Percentiles rank a stretch among this genome's conserved stretches.
Conservation (phyloP, 92 coral and sea anemone genomes). For the Paramuricea clavata region DNA sequence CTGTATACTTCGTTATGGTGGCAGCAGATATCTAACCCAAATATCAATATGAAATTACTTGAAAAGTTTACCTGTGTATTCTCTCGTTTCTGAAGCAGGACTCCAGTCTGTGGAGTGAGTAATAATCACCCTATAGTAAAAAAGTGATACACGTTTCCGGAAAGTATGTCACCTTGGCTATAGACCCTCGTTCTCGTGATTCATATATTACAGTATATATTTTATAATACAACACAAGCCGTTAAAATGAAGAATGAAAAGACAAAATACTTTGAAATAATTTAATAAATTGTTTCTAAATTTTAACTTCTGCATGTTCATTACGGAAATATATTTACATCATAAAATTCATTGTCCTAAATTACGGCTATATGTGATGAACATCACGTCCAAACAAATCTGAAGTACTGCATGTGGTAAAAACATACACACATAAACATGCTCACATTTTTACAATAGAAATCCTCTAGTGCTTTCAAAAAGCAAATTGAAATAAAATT, state of each 20-base stretch:
- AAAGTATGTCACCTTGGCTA: too few relatives aligned
- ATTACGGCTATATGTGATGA: background rate
- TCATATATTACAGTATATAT: too few relatives aligned
- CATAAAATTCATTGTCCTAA: conserved; percentile 7
- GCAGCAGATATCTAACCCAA: too few relatives aligned
- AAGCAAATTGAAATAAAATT: background rate
- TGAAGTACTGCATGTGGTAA: background rate
- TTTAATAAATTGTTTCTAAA: conserved; percentile 43
- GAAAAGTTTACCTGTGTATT: too few relatives aligned
- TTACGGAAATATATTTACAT: conserved; percentile 34
- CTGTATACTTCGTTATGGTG: too few relatives aligned
- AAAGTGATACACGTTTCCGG: too few relatives aligned
- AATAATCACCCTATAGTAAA: too few relatives aligned
- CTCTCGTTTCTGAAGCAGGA: too few relatives aligned
- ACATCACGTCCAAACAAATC: background rate
- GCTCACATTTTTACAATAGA: background rate
- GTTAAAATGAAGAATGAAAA: background rate
- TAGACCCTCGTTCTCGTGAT: too few relatives aligned
- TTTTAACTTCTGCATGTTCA: background rate
- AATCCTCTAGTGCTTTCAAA: background rate
- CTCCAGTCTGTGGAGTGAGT: too few relatives aligned
- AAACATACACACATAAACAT: background rate
- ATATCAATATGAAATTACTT: too few relatives aligned
- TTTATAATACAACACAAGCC: background rate
- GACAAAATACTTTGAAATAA: conserved; percentile 14